Percentiles rank a stretch among this genome's conserved stretches.
These are phyloP conservation scores for Agapornis roseicollis DNA, from an alignment of 2,113 vertebrate species.

Conservation along the genomic window DNA sequence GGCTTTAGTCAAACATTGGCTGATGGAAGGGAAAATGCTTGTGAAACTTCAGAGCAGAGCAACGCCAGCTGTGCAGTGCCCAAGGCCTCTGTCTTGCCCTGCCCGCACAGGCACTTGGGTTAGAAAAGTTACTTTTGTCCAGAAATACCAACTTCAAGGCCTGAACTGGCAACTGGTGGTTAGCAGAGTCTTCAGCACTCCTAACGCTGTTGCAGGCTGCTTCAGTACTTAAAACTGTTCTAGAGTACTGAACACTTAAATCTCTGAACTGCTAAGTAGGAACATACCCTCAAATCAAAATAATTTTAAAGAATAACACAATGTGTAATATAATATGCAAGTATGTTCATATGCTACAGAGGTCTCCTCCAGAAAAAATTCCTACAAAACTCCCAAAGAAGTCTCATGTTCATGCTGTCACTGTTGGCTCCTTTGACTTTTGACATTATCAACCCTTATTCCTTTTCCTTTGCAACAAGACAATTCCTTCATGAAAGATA, in stretches of 20 bases:
- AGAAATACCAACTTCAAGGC: constrained; percentile 14
- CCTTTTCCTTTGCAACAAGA: neutral
- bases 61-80: neutral
- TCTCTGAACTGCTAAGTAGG: neutral
- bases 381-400: neutral
- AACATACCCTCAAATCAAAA: neutral
- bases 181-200: neutral
- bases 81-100: neutral
- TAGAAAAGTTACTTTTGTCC: neutral
- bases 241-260: neutral
- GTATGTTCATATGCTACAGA: neutral
- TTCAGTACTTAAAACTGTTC: neutral
- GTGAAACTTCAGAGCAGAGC: constrained; percentile 40
- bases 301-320: neutral
- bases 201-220: neutral
- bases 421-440: neutral
- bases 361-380: neutral
- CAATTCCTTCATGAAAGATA: neutral
- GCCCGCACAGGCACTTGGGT: neutral
- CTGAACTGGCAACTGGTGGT: neutral
- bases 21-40: constrained; percentile 25
- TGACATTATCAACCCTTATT: neutral
- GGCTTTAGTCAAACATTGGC: constrained; percentile 8
- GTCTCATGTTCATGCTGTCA: neutral
- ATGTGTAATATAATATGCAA: neutral